Evolutionary conservation across 2,113 vertebrate species (phyloP), one percentile per base, ranked within the genome.

Genomic region (Solea solea): DNA sequence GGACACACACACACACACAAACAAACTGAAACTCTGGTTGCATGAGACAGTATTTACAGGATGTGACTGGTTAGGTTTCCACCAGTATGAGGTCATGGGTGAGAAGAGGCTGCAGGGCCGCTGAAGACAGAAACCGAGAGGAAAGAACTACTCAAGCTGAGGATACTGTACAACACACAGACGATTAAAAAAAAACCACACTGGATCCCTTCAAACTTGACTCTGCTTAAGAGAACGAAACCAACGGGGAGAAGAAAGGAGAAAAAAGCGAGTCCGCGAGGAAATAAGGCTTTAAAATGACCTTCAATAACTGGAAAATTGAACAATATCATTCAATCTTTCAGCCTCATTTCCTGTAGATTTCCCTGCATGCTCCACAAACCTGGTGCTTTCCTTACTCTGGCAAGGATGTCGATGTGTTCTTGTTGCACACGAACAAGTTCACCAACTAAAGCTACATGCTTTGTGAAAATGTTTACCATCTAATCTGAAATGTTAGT

Each of bases 231-330:
- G 28, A 69, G 45, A 69, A 34, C 63, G 16, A 11, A 9, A 71
- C 51, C 45, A 44, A 46, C 61, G 34, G n/a, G 25, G 59, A 21
- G 39, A 27, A 16, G 48, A 52, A 54, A 54, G 52, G 63, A 4
- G 53, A 54, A 58, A 58, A 66, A 8, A 50, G 10, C 9, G 42
- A 51, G 55, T 25, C 21, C 71, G 58, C 1, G 7, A 56, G 21
- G 45, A 56, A 49, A 45, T 2, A 40, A n/a, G 4, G 42, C 27
- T 82, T 86, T 52, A 62, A 71, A 67, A 65, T 74, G 8, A 74
- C 64, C 46, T 60, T 55, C 75, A 78, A 78, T 44, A 68, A 60
- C 46, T 78, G 74, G 78, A 83, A 86, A 90, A 78, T 66, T 25
- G 8, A 67, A 81, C 55, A 51, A 62, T 40, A 69, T 72, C 60